A percentile compares a stretch with the other conserved stretches of the same genome.
Evolutionary conservation across 2,113 vertebrate species (phyloP).

Genomic region (Microtus richardsoni): DNA sequence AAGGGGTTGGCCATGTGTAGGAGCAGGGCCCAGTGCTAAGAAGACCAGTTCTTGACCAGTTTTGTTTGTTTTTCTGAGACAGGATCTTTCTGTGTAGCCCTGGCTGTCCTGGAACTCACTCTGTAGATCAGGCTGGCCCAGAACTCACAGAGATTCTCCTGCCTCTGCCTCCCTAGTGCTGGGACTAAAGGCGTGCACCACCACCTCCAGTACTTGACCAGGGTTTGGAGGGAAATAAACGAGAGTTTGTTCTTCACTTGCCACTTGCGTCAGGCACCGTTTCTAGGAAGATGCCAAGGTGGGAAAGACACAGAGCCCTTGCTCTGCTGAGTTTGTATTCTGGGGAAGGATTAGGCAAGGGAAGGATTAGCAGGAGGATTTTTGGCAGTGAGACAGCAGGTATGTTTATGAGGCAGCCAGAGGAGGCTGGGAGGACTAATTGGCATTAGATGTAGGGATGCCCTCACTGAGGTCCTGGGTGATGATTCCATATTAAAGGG

Average conservation of each 20-base stretch:
- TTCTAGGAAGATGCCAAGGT: fast-evolving
- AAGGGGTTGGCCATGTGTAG: fast-evolving
- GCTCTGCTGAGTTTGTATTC: fast-evolving
- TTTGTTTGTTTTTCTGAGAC: neutral
- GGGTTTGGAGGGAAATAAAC: neutral
- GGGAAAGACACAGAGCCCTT: neutral
- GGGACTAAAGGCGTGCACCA: neutral
- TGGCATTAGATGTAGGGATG: no score
- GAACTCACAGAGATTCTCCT: neutral
- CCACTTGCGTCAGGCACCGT: neutral
- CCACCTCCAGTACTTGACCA: fast-evolving
- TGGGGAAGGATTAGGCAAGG: no score
- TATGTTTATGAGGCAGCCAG: neutral
- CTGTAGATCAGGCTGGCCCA: neutral
- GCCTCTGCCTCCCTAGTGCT: neutral
- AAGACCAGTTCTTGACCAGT: neutral
- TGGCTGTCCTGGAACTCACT: neutral
- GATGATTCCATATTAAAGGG: no score
- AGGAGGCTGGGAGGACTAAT: neutral
- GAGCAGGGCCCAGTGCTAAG: neutral
- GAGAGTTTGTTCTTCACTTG: neutral
- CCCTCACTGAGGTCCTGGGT: neutral
- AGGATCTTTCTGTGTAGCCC: neutral
- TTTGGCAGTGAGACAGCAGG: neutral
- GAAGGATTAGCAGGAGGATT: fast-evolving